Conservation (phyloP, 1,140 invertebrate genomes). For the Musca domestica region DNA sequence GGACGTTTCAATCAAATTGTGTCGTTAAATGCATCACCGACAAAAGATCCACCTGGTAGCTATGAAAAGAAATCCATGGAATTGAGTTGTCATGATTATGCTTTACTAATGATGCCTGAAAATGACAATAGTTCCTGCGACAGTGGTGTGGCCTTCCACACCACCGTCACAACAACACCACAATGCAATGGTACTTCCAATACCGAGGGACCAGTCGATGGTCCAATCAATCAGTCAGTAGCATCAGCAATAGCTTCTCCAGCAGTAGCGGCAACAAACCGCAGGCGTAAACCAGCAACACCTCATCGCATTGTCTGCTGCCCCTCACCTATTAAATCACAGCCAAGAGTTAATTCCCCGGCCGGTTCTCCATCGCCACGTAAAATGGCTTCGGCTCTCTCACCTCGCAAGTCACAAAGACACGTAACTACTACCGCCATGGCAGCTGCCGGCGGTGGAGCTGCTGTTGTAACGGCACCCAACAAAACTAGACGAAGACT, state of each 20-base stretch:
- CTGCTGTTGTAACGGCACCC: constrained; percentile 27
- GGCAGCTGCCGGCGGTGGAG: background rate
- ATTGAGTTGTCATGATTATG: constrained; percentile 7
- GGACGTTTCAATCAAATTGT: constrained; percentile 52
- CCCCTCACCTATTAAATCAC: constrained; percentile 48
- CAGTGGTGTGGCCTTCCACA: constrained; percentile 47
- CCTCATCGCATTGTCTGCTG: constrained; percentile 48
- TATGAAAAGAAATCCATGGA: constrained; percentile 20
- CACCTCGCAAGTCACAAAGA: constrained; percentile 26
- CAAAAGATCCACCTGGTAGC: constrained; percentile 26
- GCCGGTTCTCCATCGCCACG: constrained; percentile 9
- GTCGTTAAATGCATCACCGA: constrained; percentile 34
- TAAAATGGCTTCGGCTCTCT: constrained; percentile 16
- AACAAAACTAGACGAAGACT: constrained; percentile 50
- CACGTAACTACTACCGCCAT: constrained; percentile 3
- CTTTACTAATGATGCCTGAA: constrained; percentile 28
- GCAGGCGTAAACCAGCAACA: constrained; percentile 48
- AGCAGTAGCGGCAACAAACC: constrained; percentile 25
- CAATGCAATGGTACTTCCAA: constrained; percentile 4
- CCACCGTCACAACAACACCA: constrained; percentile 18
- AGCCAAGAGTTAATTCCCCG: constrained; percentile 29
- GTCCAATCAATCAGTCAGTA: background rate
- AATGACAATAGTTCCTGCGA: constrained; percentile 52
- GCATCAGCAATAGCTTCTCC: background rate
- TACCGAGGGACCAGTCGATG: too few species aligned